Percentiles rank a stretch among this genome's conserved stretches.
phyloP scores from a whole-genome alignment of 1,140 invertebrate genomes.

The Eriosoma lanigerum region DNA sequence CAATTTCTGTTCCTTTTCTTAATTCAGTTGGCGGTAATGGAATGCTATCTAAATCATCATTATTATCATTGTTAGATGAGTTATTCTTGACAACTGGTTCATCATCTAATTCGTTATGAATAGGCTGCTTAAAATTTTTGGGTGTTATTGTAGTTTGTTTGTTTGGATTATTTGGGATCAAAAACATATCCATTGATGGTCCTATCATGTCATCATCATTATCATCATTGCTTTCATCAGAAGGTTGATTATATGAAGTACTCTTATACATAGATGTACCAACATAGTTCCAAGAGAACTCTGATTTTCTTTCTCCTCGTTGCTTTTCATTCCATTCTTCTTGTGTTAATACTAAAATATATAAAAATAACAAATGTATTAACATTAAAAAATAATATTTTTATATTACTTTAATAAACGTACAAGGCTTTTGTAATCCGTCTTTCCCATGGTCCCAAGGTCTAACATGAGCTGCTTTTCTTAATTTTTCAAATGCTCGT shows the following conservation, averaged over 20 bases:
- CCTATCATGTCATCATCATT: constrained; percentile 48
- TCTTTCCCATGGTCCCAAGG: constrained; percentile 72
- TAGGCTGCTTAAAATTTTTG: constrained; percentile 13
- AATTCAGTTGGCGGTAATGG: not conserved
- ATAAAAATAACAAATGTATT: constrained; percentile 21
- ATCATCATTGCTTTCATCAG: not conserved
- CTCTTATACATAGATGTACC: not conserved
- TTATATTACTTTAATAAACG: not conserved
- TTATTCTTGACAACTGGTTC: not conserved
- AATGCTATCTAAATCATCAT: constrained; percentile 22
- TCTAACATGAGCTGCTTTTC: constrained; percentile 59
- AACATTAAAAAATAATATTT: not conserved
- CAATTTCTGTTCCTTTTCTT: constrained; percentile 62
- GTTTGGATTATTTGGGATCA: constrained; percentile 49
- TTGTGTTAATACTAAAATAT: constrained; percentile 66
- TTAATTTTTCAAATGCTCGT: constrained; percentile 47
- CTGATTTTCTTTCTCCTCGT: constrained; percentile 65
- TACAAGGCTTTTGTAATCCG: constrained; percentile 54
- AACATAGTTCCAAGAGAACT: constrained; percentile 67
- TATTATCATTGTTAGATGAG: not conserved
- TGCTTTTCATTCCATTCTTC: constrained; percentile 78
- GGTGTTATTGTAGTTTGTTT: constrained; percentile 22
- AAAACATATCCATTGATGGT: constrained; percentile 54
- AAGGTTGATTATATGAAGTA: not conserved
- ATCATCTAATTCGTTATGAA: constrained; percentile 36